A percentile compares a stretch with the other conserved stretches of the same genome.
Evolutionary conservation across 2,113 vertebrate genomes (phyloP).

Genomic region (Takifugu bimaculatus): DNA sequence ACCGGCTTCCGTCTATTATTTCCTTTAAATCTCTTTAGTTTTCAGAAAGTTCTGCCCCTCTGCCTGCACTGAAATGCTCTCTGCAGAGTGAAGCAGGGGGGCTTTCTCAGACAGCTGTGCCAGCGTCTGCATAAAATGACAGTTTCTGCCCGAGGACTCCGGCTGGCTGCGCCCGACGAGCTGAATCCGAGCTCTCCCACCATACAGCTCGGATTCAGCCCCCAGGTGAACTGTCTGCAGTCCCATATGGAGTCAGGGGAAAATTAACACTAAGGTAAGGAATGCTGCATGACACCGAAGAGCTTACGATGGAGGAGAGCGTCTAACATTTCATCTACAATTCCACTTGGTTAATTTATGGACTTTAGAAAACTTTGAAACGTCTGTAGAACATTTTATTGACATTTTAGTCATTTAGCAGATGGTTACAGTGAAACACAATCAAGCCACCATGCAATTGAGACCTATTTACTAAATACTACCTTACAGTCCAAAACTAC

Average conservation of each 20-base stretch:
- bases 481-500: too few relatives aligned
- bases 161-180: constrained; percentile 82
- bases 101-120: constrained; percentile 88
- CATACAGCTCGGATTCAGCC: constrained; percentile 87
- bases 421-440: too few relatives aligned
- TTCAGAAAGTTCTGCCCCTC: constrained; percentile 5
- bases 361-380: too few relatives aligned
- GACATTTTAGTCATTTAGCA: too few relatives aligned
- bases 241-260: constrained; percentile 97
- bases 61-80: constrained; percentile 42
- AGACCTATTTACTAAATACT: too few relatives aligned
- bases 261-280: constrained; percentile 96
- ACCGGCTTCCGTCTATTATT: constrained; percentile 69
- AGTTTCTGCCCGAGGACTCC: constrained; percentile 92
- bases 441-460: too few relatives aligned
- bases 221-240: constrained; percentile 99
- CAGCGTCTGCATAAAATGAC: constrained; percentile 88
- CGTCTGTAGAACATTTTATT: too few relatives aligned
- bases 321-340: constrained; percentile 19
- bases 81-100: constrained; percentile 57
- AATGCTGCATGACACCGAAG: constrained; percentile 79
- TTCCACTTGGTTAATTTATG: too few relatives aligned
- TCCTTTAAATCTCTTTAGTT: constrained; percentile 20
- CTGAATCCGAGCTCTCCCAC: constrained; percentile 55
- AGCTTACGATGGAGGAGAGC: constrained; percentile 30